Evolutionary conservation across 2,113 vertebrate genomes (phyloP), one percentile per base, ranked within the genome.

Genomic region (Osmerus mordax): DNA sequence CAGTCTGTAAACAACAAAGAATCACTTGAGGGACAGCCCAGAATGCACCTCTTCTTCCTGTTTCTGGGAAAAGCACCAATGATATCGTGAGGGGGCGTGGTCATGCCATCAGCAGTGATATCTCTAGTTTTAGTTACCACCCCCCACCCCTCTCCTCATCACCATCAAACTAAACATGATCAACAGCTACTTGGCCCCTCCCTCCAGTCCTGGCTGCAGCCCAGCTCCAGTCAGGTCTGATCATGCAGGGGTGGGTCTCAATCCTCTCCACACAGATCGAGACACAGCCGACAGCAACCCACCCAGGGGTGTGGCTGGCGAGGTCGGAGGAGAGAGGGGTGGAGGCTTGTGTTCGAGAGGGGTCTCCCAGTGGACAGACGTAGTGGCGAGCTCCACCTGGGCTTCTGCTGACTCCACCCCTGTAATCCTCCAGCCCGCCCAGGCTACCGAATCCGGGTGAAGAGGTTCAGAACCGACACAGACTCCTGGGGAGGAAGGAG

Each of bases 401-500:
- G 62, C 62, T 64, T 29, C 4, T 36, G 4, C 28, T 14, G 25
- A 28, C 62, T 36, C 63, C 18, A 12, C 56, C 72, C 76, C 53
- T 4, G 21, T 19, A 18, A 62, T 16, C 53, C 80, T 72, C 75
- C 47, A 1, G 28, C 32, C 51, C 21, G 65, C 71, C 68, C 15
- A 79, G 4, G 86, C 90, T 95, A 97, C 87, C 96, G 95, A 91
- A 97, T 98, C 90, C 95, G 92, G 60, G 96, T 98, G 90, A 98
- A 98, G 78, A 98, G 94, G 87, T 97, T 98, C 74, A 98, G 91
- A 71, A 98, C 95, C 0, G 96, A 97, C 65, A 95, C 94, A 0
- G 96, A 97, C 69, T 98, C 96, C 96, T 98, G 69, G 11, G 32
- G 70, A 13, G 67, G 54, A 53, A 58, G 36, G 68, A 60, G 23